phyloP scores from a whole-genome alignment of 2,888 invertebrate species.

The Hofmannophila pseudospretella region DNA sequence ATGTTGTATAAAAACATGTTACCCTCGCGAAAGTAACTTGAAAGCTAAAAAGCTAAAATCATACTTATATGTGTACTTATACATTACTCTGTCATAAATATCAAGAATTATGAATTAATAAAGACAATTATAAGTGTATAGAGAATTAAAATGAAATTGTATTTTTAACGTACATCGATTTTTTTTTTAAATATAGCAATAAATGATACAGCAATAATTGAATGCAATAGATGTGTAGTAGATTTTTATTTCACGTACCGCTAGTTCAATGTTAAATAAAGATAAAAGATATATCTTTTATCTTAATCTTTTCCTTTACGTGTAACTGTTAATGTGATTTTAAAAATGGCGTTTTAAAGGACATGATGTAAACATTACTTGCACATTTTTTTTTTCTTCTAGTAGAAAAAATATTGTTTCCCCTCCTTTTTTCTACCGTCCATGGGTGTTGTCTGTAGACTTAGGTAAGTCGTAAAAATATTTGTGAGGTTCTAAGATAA shows the following conservation, averaged over 20 bases:
- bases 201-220: constrained; percentile 62
- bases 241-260: constrained; percentile 55
- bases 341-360: constrained; percentile 8
- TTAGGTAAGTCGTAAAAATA: constrained; percentile 25
- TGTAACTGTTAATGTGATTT: constrained; percentile 8
- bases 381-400: constrained; percentile 2
- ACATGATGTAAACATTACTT: constrained; percentile 5
- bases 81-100: no score
- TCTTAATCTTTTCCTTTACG: constrained; percentile 8
- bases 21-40: no score
- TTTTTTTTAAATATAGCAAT: constrained; percentile 32
- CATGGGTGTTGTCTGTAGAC: constrained; percentile 65
- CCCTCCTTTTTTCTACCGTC: constrained; percentile 63
- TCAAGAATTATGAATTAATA: neutral
- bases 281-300: constrained; percentile 12
- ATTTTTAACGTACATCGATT: constrained; percentile 24
- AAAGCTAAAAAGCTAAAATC: no score
- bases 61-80: no score
- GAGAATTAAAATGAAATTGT: no score
- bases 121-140: neutral
- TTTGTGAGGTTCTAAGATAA: constrained; percentile 11
- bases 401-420: constrained; percentile 16
- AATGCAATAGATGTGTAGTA: constrained; percentile 65
- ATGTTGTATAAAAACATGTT: constrained; percentile 5
- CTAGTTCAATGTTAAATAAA: constrained; percentile 53